Evolutionary conservation across 2,113 vertebrate genomes (phyloP).

Genomic region (Chlorocebus sabaeus): DNA sequence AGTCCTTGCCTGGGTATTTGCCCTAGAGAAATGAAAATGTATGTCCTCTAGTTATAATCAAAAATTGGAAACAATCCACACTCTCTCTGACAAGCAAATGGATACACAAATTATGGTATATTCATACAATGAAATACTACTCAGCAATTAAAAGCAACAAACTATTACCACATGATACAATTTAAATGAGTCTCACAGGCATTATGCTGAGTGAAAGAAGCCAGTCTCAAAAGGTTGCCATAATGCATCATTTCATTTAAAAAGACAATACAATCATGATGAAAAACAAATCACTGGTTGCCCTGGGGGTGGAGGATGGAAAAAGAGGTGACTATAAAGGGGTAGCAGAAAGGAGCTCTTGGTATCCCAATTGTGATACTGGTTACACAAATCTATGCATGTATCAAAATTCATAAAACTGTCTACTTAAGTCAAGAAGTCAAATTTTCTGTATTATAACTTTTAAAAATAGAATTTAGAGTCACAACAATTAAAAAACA

Average conservation of each 20-base stretch:
- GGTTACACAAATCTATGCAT: background rate
- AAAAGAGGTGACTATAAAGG: background rate
- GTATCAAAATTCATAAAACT: background rate
- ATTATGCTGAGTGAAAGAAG: background rate
- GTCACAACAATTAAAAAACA: background rate
- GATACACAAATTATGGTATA: background rate
- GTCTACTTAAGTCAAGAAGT: background rate
- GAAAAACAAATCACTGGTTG: background rate
- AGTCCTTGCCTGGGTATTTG: background rate
- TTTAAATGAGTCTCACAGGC: background rate
- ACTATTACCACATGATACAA: background rate
- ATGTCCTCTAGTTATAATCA: background rate
- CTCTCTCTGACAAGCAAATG: background rate
- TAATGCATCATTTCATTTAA: background rate
- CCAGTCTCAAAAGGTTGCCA: background rate
- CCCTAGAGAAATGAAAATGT: background rate
- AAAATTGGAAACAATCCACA: background rate
- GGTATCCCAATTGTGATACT: background rate
- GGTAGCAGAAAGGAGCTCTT: background rate
- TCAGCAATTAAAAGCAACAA: background rate
- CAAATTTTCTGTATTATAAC: background rate
- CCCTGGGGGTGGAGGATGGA: background rate
- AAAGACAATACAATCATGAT: background rate
- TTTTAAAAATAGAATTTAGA: background rate
- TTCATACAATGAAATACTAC: background rate